Percentiles rank a stretch among this genome's conserved stretches.
phyloP scores from a whole-genome alignment of 1,140 invertebrate species.

The Anthonomus grandis region DNA sequence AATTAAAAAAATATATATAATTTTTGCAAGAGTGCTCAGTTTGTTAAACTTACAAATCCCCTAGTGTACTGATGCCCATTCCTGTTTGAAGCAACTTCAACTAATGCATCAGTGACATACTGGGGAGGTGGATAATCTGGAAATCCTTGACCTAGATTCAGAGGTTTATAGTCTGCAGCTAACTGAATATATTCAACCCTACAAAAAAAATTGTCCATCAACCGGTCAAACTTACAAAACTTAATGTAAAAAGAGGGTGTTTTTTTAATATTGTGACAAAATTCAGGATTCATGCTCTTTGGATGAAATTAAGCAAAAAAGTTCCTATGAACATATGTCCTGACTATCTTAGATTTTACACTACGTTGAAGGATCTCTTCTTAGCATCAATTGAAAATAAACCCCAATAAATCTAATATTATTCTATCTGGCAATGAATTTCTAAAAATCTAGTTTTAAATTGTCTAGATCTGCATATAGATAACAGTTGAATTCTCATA shows the following conservation, averaged over 20 bases:
- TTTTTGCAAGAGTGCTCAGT: too few relatives aligned
- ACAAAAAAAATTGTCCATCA: slow-evolving; percentile 24
- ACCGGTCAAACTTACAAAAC: neutral
- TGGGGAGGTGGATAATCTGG: slow-evolving; percentile 88
- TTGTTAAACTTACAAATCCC: slow-evolving; percentile 75
- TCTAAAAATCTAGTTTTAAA: too few relatives aligned
- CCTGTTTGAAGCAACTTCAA: slow-evolving; percentile 61
- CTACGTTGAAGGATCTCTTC: neutral
- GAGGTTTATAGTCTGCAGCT: slow-evolving; percentile 81
- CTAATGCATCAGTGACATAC: slow-evolving; percentile 76
- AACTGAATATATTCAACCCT: slow-evolving; percentile 96
- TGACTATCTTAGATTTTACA: neutral
- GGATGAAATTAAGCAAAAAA: neutral
- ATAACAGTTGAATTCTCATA: too few relatives aligned
- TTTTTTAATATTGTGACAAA: neutral
- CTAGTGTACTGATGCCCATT: slow-evolving; percentile 92
- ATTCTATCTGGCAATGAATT: too few relatives aligned
- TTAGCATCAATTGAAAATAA: neutral
- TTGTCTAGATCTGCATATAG: too few relatives aligned
- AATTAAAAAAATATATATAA: too few relatives aligned
- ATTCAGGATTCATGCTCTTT: neutral
- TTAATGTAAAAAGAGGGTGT: neutral
- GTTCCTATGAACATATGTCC: neutral
- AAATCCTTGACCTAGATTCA: slow-evolving; percentile 97
- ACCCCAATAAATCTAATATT: too few relatives aligned